Conservation (phyloP, 2,797 vertebrate genomes). For the Periophthalmus magnuspinnatus region DNA sequence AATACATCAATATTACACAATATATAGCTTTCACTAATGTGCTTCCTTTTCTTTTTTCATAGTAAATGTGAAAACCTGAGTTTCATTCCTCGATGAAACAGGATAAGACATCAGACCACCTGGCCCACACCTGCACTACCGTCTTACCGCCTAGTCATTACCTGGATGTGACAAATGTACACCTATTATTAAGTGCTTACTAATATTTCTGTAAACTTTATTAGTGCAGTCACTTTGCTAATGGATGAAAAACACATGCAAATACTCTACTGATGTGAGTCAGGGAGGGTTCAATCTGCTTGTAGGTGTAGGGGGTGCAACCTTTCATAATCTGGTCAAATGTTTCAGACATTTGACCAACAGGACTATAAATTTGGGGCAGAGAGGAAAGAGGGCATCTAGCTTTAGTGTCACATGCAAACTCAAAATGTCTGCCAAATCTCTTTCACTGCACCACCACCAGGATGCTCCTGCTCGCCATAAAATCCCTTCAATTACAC, state of each 20-base stretch:
- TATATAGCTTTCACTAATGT: constrained; percentile 55
- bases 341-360: constrained; percentile 27
- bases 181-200: constrained; percentile 59
- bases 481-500: constrained; percentile 39
- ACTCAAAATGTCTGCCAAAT: constrained; percentile 50
- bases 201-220: constrained; percentile 62
- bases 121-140: constrained; percentile 63
- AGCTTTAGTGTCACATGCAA: constrained; percentile 28
- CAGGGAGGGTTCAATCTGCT: constrained; percentile 4
- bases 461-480: constrained; percentile 31
- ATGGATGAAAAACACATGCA: constrained; percentile 59
- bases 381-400: constrained; percentile 21
- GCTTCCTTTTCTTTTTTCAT: constrained; percentile 68
- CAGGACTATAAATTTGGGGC: constrained; percentile 29
- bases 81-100: constrained; percentile 65
- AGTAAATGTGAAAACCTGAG: constrained; percentile 83
- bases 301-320: constrained; percentile 28
- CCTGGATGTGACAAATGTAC: constrained; percentile 68
- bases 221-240: constrained; percentile 44
- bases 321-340: constrained; percentile 40
- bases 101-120: constrained; percentile 57
- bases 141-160: constrained; percentile 65
- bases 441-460: constrained; percentile 32
- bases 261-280: constrained; percentile 43
- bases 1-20: constrained; percentile 50